Percentiles rank a stretch among this genome's conserved stretches.
phyloP scores from a whole-genome alignment of 1,140 invertebrate species.

The Melanaphis sacchari region DNA sequence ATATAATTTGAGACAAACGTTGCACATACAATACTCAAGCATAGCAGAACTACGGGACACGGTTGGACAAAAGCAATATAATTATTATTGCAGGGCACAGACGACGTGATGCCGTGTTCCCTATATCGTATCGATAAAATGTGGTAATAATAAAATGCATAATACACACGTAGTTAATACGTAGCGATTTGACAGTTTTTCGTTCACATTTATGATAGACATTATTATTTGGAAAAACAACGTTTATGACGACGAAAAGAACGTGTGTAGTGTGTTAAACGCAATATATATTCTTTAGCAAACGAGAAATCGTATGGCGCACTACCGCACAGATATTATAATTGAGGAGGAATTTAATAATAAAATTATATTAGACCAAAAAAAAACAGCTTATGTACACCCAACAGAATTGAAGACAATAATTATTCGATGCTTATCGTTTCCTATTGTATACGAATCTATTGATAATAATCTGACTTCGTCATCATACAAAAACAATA shows the following conservation, averaged over 20 bases:
- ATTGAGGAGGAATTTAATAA: background rate
- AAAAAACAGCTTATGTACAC: constrained; percentile 1
- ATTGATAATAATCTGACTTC: background rate
- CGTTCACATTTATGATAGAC: background rate
- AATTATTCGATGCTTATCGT: constrained; percentile 32
- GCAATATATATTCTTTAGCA: background rate
- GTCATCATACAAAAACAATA: background rate
- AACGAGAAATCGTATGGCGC: background rate
- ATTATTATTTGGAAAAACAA: background rate
- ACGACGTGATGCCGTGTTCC: background rate
- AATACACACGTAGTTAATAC: background rate
- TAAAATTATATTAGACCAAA: background rate
- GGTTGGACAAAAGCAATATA: background rate
- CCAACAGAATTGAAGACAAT: background rate
- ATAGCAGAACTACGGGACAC: background rate
- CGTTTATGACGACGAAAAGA: background rate
- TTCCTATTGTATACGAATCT: constrained; percentile 11
- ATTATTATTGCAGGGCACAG: background rate
- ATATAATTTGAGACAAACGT: constrained; percentile 30
- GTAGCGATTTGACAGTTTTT: background rate
- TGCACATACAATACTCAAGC: background rate
- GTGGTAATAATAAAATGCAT: background rate
- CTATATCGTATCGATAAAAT: background rate
- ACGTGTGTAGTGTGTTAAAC: background rate
- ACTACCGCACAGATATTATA: background rate